phyloP scores from a whole-genome alignment of 2,888 invertebrate species.

The Sabellastarte sp. region DNA sequence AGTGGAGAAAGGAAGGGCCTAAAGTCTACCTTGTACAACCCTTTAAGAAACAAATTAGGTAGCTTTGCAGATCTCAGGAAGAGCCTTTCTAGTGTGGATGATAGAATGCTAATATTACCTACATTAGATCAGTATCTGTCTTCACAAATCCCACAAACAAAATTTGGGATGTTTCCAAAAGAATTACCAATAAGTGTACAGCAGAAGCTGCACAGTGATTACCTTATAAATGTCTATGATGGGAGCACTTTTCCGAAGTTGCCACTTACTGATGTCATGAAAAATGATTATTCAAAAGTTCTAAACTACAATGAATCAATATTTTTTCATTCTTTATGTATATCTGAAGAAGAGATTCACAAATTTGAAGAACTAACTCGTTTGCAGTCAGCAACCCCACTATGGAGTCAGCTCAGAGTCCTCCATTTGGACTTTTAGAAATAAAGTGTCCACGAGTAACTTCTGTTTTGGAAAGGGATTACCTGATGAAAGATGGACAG shows the following conservation, averaged over 20 bases:
- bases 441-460: background rate
- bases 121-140: background rate
- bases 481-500: background rate
- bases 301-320: background rate
- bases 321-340: background rate
- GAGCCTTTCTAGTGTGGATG: background rate
- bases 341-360: background rate
- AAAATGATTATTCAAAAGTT: background rate
- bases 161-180: conserved; percentile 3
- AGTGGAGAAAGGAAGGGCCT: background rate
- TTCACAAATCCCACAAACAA: background rate
- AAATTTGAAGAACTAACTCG: background rate
- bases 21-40: conserved; percentile 1
- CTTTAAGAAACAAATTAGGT: background rate
- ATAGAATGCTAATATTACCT: background rate
- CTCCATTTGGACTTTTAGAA: conserved; percentile 4
- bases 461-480: conserved; percentile 1
- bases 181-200: background rate
- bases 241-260: background rate
- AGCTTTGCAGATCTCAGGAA: background rate
- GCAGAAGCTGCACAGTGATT: background rate
- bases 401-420: background rate
- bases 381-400: background rate
- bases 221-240: background rate
- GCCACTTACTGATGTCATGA: background rate